Conservation (phyloP, 2,888 invertebrate species). For the Flexamia atlantica region DNA sequence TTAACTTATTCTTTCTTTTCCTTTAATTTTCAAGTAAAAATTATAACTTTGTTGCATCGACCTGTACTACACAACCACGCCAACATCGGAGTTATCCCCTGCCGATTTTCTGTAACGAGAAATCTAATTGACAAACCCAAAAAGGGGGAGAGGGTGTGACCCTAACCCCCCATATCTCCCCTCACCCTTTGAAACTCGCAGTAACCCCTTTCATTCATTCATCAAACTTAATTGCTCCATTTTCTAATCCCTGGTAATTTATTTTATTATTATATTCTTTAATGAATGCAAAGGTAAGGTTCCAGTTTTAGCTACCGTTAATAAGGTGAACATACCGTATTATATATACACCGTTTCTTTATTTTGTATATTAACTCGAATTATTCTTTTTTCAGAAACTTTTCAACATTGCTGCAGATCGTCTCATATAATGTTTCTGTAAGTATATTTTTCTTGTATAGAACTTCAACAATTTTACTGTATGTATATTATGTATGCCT, state of each 20-base stretch:
- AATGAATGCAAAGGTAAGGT: too few species aligned
- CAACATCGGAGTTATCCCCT: not conserved
- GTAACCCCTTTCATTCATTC: conserved; percentile 35
- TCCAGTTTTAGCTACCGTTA: too few species aligned
- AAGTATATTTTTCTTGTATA: conserved; percentile 21
- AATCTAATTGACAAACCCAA: conserved; percentile 22
- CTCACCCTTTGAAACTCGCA: conserved; percentile 5
- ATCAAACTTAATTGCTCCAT: conserved; percentile 23
- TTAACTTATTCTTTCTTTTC: too few species aligned
- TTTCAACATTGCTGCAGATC: not conserved
- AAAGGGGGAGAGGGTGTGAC: not conserved
- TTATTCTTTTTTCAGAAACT: conserved; percentile 20
- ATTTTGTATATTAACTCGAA: too few species aligned
- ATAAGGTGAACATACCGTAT: too few species aligned
- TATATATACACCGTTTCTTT: too few species aligned
- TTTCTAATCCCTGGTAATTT: too few species aligned
- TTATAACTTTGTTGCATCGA: not conserved
- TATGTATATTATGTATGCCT: too few species aligned
- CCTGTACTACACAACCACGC: not conserved
- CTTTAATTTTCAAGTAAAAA: too few species aligned
- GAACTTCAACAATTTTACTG: too few species aligned
- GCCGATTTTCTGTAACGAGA: not conserved
- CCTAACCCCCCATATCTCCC: not conserved
- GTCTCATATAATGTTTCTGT: conserved; percentile 18
- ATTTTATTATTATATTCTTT: too few species aligned